Evolutionary conservation across 2,888 invertebrate genomes (phyloP), one percentile per base, ranked within the genome.

Genomic region (Megaustenia siamemsis): DNA sequence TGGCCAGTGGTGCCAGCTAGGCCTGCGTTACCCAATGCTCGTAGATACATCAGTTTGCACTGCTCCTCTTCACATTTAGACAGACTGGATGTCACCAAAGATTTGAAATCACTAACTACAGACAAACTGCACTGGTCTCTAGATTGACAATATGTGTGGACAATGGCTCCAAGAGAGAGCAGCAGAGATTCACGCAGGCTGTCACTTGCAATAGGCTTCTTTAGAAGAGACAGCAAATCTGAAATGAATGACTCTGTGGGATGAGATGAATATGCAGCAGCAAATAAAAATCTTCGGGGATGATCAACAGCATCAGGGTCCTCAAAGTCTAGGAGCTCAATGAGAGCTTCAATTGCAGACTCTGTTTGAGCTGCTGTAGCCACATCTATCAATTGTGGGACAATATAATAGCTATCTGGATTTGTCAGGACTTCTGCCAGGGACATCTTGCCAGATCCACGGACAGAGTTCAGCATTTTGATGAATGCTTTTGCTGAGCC

Each of bases 241-340:
- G 87, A 93, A 21, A 96, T 91, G n/a, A 96, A 93, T 66, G 93
- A 92, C 56, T 95, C 94, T 66, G 95, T 95, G 0, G 96, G 96
- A 90, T 96, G 95, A 0, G 96, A 95, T 0, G 96, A 95, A 75
- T 96, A 94, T 0, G 97, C 96, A 18, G 96, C 92, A 0, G 96
- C 96, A 95, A 97, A 96, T 1, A 97, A 94, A 93, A 97, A 97
- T 85, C 97, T 94, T 91, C 97, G 97, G 0, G 95, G 95, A 49
- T 95, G 93, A 32, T 95, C 95, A n/a, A 95, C 94, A 85, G 94
- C 90, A 35, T 89, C 87, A 18, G 94, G 93, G 53, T 95, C 95
- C n/a, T 95, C 95, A 78, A 94, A 93, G 82, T 92, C 88, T 12
- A 97, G 94, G 49, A 95, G 94, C 87, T 96, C 95, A 94, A 96